Evolutionary conservation across 23 tunicate genomes (phyloP).

Genomic region (Styela plicata): DNA sequence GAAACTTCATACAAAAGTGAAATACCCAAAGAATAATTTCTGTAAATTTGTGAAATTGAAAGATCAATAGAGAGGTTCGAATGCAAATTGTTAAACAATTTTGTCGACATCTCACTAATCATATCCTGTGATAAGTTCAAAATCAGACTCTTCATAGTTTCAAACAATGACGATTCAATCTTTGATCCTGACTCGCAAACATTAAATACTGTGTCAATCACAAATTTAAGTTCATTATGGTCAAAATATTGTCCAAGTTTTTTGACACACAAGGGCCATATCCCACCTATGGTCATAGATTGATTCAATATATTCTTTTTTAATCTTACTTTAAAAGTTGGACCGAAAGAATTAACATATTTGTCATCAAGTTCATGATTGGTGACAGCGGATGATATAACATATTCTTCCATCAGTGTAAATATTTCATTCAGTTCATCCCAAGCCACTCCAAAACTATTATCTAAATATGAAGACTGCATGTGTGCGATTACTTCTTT

Average conservation of each 20-base stretch:
- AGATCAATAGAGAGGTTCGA: neutral
- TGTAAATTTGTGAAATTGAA: neutral
- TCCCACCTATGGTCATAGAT: neutral
- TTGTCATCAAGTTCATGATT: neutral
- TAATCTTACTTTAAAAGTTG: neutral
- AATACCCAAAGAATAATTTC: neutral
- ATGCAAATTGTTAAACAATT: neutral
- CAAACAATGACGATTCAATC: neutral
- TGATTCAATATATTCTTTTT: neutral
- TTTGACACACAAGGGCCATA: conserved; percentile 8
- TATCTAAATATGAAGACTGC: neutral
- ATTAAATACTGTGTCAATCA: neutral
- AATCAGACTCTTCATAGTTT: neutral
- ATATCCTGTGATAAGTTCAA: neutral
- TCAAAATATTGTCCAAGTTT: neutral
- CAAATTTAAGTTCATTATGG: neutral
- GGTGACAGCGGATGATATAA: neutral
- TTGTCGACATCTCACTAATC: neutral
- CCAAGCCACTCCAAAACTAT: neutral
- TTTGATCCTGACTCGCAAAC: neutral
- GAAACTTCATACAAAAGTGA: neutral
- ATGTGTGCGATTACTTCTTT: neutral
- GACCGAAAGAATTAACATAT: neutral
- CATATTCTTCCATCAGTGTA: conserved; percentile 1
- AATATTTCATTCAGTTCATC: neutral